Evolutionary conservation across 2,888 invertebrate genomes (phyloP).

Genomic region (Lithophane ornitopus): DNA sequence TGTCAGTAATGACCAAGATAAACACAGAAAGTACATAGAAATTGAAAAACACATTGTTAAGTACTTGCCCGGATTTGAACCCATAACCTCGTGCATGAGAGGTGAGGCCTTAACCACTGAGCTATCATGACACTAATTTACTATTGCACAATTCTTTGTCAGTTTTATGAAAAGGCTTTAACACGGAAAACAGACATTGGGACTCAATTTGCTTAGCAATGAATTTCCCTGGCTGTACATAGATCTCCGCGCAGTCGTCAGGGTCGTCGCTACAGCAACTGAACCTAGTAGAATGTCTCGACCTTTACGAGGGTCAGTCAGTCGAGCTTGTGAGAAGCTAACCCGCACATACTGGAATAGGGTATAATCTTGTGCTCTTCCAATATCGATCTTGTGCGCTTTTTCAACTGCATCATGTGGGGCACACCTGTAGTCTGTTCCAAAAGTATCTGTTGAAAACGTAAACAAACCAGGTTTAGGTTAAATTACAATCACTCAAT

Average conservation of each 20-base stretch:
- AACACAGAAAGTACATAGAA: background rate
- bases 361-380: no score
- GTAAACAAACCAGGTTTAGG: background rate
- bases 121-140: no score
- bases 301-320: background rate
- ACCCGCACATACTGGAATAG: background rate
- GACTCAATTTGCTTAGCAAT: background rate
- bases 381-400: background rate
- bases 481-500: background rate
- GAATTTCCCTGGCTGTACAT: background rate
- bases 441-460: background rate
- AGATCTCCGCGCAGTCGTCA: background rate
- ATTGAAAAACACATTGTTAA: no score
- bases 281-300: background rate
- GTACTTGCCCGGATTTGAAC: background rate
- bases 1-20: background rate
- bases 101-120: background rate
- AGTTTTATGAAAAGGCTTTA: no score
- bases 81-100: background rate
- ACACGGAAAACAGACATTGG: no score
- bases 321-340: background rate
- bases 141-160: no score
- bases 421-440: background rate
- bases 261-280: background rate
- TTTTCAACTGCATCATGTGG: background rate